Base-by-base conservation (phyloP, 2,113 vertebrate genomes). In the Procavia capensis region DNA sequence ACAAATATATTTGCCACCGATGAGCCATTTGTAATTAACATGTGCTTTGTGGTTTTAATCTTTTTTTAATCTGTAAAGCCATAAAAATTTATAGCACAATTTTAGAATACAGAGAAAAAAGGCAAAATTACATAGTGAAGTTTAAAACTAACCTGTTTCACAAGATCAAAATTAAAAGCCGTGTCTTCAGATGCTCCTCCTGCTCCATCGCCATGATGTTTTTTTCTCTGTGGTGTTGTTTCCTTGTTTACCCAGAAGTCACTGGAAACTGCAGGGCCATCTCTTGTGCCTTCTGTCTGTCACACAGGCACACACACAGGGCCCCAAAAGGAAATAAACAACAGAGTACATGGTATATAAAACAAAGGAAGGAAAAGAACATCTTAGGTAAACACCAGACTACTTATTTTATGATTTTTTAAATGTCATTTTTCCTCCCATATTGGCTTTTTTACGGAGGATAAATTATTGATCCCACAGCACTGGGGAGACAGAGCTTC, bases 371-470 rank as follows among this genome's bases (percentile, higher is more conserved):
- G 97, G 96, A 92, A 97, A 97, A 97, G 97, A 98, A 47, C 85
- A 84, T 97, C 96, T 97, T 98, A 96, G 92, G 97, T 98, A 99
- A 99, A 99, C 98, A 98, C 97, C 98, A 98, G 96, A 83, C 97
- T 98, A 98, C 98, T 98, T 98, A 98, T 98, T 98, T 98, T 98
- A 98, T 98, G 98, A 98, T 98, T 98, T 98, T 72, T 98, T 96
- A 98, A 98, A 99, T 99, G 98, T 98, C 98, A 98, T 98, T 98
- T 98, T 98, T 98, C 97, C 97, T 97, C 97, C 97, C 98, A 98
- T 98, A 98, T 98, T 98, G 98, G 98, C 98, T 98, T 98, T 98
- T 97, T 98, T 97, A 97, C 96, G 95, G 98, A 98, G 96, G 98
- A 96, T 97, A 97, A 98, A 98, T 98, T 98, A 98, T 98, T 98